A percentile compares a stretch with the other conserved stretches of the same genome.
phyloP scores from a whole-genome alignment of 2,797 vertebrate species.

The Harpagifer antarcticus region DNA sequence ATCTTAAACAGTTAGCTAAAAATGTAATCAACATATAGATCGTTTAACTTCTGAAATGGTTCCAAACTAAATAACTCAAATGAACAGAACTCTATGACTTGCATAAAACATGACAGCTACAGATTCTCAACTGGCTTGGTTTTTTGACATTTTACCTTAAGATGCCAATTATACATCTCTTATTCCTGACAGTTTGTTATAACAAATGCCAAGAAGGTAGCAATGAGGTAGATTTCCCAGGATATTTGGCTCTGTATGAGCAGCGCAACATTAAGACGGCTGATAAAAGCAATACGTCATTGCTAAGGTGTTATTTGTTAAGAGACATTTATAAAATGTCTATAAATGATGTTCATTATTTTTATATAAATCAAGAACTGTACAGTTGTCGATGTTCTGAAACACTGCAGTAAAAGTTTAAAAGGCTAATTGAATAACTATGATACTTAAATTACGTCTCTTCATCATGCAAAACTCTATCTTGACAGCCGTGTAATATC shows the following conservation, averaged over 20 bases:
- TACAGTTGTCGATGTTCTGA: slow-evolving; percentile 1
- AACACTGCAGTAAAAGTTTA: slow-evolving; percentile 41
- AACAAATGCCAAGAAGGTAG: background rate
- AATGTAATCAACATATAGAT: background rate
- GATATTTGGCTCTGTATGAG: background rate
- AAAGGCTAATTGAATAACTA: slow-evolving; percentile 50
- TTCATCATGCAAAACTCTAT: slow-evolving; percentile 65
- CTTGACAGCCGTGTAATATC: slow-evolving; percentile 64
- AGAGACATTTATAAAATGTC: background rate
- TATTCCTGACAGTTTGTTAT: background rate
- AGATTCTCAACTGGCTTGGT: background rate
- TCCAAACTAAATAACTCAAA: background rate
- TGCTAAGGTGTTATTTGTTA: slow-evolving; percentile 7
- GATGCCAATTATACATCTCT: background rate
- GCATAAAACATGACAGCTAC: background rate
- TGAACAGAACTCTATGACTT: background rate
- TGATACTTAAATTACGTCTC: slow-evolving; percentile 55
- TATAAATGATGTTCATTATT: background rate
- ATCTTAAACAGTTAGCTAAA: background rate
- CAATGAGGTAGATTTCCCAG: background rate
- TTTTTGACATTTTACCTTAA: background rate
- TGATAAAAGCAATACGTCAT: background rate
- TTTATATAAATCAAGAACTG: background rate
- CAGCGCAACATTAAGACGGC: background rate
- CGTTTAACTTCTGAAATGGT: background rate